Conservation (phyloP, 2,113 vertebrate species). For the Halichoerus grypus region DNA sequence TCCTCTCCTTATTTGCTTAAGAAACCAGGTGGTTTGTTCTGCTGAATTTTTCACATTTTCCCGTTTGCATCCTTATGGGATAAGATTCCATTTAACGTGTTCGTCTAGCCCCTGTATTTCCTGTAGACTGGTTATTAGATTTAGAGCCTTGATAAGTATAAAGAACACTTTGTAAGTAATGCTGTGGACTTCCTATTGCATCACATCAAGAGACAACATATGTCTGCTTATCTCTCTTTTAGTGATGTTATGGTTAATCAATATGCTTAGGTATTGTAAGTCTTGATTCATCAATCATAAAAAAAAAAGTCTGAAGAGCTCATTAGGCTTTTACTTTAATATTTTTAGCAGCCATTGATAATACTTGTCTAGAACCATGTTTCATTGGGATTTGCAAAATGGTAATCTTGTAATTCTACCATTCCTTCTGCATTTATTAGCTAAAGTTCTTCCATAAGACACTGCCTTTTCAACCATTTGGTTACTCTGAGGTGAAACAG, state of each 20-base stretch:
- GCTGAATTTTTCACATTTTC: neutral
- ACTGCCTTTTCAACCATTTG: neutral
- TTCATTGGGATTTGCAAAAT: neutral
- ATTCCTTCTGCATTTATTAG: neutral
- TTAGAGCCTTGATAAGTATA: neutral
- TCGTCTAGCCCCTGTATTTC: neutral
- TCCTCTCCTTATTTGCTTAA: neutral
- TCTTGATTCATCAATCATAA: neutral
- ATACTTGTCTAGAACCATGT: neutral
- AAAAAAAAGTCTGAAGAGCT: neutral
- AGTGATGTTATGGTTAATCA: neutral
- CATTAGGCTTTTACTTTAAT: constrained; percentile 14
- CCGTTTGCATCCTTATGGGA: neutral
- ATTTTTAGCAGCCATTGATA: neutral
- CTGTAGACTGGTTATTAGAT: neutral
- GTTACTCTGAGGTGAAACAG: neutral
- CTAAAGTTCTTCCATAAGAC: neutral
- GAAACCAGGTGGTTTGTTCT: neutral
- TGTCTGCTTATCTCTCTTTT: neutral
- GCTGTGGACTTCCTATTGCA: neutral
- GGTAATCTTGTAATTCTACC: constrained; percentile 32
- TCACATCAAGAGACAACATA: neutral
- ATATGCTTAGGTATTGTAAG: neutral
- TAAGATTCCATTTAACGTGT: neutral
- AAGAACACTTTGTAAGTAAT: neutral